Evolutionary conservation across 2,888 invertebrate genomes (phyloP), one percentile per base, ranked within the genome.

Genomic region (Caprella mutica): DNA sequence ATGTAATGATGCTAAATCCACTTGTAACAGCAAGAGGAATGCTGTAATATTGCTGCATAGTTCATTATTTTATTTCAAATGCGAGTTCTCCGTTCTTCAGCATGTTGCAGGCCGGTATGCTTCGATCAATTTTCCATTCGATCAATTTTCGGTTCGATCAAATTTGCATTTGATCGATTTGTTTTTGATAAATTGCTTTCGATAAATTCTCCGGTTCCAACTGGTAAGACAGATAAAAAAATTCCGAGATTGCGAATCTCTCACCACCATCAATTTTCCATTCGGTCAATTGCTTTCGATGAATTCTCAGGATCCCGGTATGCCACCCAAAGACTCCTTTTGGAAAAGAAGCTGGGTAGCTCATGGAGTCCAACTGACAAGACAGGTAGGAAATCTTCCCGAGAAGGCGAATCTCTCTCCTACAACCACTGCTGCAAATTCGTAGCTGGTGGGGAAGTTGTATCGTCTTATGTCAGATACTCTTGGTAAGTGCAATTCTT

Each of bases 41-140:
- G 6, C 30, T n/a, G 17, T 50, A 52, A n/a, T 39, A 39, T 17
- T 38, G 3, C 24, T 40, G 21, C 52, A 50, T 50, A 6, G 50
- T 50, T n/a, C n/a, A n/a, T n/a, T 17, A 50, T 33, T 30, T 50
- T 50, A 27, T 50, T 50, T 29, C 50, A 33, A 50, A 30, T 23
- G 19, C 21, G 27, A 17, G 29, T 50, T 50, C 19, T 29, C n/a
- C 50, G 27, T 1, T 50, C 30, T 30, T 50, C 44, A 24, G 27
- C 26, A 26, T 44, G 26, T n/a, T 24, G 26, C 26, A 44, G 24
- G 24, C 27, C n/a, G 17, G n/a, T 44, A n/a, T n/a, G n/a, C n/a
- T n/a, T n/a, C n/a, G n/a, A n/a, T n/a, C n/a, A n/a, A n/a, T n/a
- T n/a, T n/a, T n/a, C n/a, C n/a, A n/a, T n/a, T n/a, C n/a, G n/a